Base-by-base conservation (phyloP, 2,888 invertebrate species). In the Laothoe populi region DNA sequence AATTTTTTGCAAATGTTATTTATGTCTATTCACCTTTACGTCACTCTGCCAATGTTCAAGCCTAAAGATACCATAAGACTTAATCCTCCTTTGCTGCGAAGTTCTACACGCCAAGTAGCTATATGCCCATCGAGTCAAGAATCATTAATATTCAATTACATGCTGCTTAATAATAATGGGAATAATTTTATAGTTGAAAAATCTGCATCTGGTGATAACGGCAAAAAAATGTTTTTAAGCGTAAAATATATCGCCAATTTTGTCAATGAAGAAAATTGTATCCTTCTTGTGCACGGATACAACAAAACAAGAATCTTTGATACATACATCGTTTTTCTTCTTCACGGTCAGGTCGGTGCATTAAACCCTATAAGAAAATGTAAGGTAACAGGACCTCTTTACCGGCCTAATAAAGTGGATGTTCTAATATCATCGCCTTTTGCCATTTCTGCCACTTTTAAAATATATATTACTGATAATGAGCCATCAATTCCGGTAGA, bases 1-100 rank as follows among this genome's bases (percentile, higher is more conserved):
- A 94, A 94, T 78, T 86, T 86, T 65, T 78, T 95, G 45, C 93
- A 94, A 68, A 94, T 95, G 93, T 64, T 95, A 16, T 93, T 95
- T 84, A 78, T 95, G 53, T 88, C 94, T 0, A 81, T 88, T 35
- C 93, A 94, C 78, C 82, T 95, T 23, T 95, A 94, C 71, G 87
- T 93, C 5, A 84, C 88, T 5, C 77, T 95, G 40, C 95, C 95
- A 2, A 90, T 91, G 78, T 94, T 90, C 62, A 86, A 81, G 58
- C 87, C 92, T 1, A 89, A 81, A 74, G 90, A 92, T 64, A 77
- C 74, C 0, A 76, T 94, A 10, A 68, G 78, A 40, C 92, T 94
- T 60, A 82, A 84, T 62, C 92, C 93, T 13, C 88, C 92, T 11
- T 78, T 94, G 19, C 81, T 93, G 40, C 80, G 85, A 69, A 87